Evolutionary conservation across 2,113 vertebrate genomes (phyloP).

Genomic region (Nerophis lumbriciformis): DNA sequence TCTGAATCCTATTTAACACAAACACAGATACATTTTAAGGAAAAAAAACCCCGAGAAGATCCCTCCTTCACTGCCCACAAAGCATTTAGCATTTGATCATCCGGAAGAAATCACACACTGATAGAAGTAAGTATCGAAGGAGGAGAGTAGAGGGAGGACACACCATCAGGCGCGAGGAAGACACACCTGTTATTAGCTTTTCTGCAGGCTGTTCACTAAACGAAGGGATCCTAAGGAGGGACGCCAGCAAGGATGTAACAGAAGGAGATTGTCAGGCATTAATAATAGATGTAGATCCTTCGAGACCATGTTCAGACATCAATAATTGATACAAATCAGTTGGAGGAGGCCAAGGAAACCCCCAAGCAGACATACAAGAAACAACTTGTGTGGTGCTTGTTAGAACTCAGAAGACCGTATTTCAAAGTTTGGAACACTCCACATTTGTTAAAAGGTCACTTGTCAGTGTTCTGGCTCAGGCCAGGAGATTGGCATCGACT

Average conservation of each 20-base stretch:
- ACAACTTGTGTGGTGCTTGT: slow-evolving; percentile 24
- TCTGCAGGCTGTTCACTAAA: slow-evolving; percentile 45
- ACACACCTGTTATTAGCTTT: slow-evolving; percentile 69
- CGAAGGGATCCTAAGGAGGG: slow-evolving; percentile 17
- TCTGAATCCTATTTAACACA: slow-evolving; percentile 18
- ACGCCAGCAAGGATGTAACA: slow-evolving; percentile 22
- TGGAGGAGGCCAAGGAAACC: slow-evolving; percentile 39
- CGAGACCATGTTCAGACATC: slow-evolving; percentile 56
- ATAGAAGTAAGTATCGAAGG: slow-evolving; percentile 27
- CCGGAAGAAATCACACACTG: slow-evolving; percentile 26
- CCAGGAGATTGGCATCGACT: background rate
- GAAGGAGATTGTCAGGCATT: slow-evolving; percentile 51
- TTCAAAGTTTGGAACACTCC: slow-evolving; percentile 2
- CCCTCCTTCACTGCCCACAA: slow-evolving; percentile 29
- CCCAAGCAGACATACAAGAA: slow-evolving; percentile 12
- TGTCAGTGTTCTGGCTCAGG: background rate
- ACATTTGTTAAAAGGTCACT: background rate
- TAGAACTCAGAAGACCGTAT: background rate
- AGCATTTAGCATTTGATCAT: slow-evolving; percentile 29
- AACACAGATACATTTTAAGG: slow-evolving; percentile 41
- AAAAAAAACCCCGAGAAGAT: slow-evolving; percentile 24
- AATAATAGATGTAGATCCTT: slow-evolving; percentile 60
- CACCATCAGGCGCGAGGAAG: slow-evolving; percentile 22
- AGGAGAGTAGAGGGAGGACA: slow-evolving; percentile 17
- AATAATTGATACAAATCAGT: slow-evolving; percentile 60